phyloP scores from a whole-genome alignment of 2,797 vertebrate genomes.

The Sparidentex hasta region DNA sequence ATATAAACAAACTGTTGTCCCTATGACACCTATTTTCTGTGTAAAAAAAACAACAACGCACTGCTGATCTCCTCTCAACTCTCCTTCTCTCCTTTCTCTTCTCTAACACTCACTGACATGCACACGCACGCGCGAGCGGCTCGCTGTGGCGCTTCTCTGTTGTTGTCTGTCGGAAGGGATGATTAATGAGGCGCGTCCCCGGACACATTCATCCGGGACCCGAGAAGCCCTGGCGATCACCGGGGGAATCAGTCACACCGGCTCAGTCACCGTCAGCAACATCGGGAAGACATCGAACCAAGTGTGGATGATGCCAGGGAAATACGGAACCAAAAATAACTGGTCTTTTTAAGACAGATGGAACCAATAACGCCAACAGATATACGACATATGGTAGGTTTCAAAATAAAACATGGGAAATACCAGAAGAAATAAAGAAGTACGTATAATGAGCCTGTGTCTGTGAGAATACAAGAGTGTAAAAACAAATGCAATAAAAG shows the following conservation, averaged over 20 bases:
- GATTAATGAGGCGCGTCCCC: constrained; percentile 78
- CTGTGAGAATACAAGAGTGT: neutral
- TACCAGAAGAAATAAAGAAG: neutral
- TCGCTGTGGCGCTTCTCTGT: constrained; percentile 32
- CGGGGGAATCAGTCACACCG: constrained; percentile 64
- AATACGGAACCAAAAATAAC: neutral
- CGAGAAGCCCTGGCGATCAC: constrained; percentile 65
- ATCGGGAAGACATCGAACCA: constrained; percentile 31
- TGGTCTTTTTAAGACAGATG: neutral
- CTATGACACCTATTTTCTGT: constrained; percentile 23
- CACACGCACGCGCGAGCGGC: constrained; percentile 15
- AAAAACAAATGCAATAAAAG: too few relatives aligned
- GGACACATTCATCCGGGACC: constrained; percentile 72
- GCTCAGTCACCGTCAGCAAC: constrained; percentile 57
- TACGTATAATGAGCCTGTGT: neutral
- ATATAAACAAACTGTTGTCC: constrained; percentile 13
- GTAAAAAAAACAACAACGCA: neutral
- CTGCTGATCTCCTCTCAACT: neutral
- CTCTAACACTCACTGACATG: neutral
- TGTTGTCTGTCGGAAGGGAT: constrained; percentile 65
- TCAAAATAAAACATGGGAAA: neutral
- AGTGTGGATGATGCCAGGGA: constrained; percentile 22
- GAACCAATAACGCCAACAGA: neutral
- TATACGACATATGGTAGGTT: neutral
- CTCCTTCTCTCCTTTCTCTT: neutral